These are phyloP conservation scores for Magallana angulata DNA, from an alignment of 1,140 invertebrate species.

Conservation along the genomic window DNA sequence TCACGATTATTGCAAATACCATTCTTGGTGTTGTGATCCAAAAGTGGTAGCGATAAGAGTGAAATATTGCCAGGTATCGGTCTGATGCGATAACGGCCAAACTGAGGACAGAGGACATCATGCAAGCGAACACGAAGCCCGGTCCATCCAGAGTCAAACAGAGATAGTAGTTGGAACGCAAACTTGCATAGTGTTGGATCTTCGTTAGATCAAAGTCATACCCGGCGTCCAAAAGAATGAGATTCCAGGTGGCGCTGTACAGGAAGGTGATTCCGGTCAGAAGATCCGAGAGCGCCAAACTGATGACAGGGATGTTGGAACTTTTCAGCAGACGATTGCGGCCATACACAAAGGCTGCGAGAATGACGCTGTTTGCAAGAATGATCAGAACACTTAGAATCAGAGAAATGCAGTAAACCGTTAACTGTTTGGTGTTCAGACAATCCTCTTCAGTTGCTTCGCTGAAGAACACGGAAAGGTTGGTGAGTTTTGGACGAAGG, in stretches of 20 bases:
- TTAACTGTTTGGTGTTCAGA: constrained; percentile 48
- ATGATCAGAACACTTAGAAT: constrained; percentile 52
- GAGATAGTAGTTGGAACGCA: constrained; percentile 54
- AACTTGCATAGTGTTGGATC: constrained; percentile 33
- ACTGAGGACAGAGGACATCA: constrained; percentile 58
- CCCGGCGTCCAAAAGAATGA: constrained; percentile 44
- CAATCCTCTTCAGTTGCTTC: constrained; percentile 53
- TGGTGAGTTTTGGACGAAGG: constrained; percentile 28
- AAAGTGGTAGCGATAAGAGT: constrained; percentile 49
- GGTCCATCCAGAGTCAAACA: constrained; percentile 57
- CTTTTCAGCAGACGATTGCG: constrained; percentile 40
- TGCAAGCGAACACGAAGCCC: constrained; percentile 54
- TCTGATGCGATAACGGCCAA: constrained; percentile 53
- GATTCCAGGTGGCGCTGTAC: constrained; percentile 55
- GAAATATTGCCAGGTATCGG: constrained; percentile 54
- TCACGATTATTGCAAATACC: constrained; percentile 6
- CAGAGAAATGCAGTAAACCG: constrained; percentile 56
- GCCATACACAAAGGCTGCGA: constrained; percentile 42
- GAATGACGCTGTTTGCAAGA: constrained; percentile 47
- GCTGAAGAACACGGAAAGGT: constrained; percentile 18
- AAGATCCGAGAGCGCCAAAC: constrained; percentile 56
- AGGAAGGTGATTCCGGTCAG: constrained; percentile 55
- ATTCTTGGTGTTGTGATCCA: constrained; percentile 52
- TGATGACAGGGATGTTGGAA: constrained; percentile 55
- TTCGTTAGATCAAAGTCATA: constrained; percentile 54